phyloP scores from a whole-genome alignment of 1,140 invertebrate genomes.

The Dinoponera quadriceps region DNA sequence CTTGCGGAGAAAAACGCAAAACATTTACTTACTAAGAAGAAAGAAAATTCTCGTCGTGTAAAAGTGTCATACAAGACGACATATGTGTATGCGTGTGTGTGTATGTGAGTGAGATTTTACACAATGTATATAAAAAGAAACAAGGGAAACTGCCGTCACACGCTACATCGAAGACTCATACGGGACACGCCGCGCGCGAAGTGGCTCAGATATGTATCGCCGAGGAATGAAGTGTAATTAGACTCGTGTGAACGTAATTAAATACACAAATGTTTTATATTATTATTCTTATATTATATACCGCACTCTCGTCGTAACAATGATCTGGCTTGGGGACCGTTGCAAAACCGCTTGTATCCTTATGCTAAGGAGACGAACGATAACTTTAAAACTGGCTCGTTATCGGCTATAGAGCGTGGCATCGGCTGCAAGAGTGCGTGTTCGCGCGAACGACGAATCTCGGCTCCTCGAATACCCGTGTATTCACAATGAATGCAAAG shows the following conservation, averaged over 20 bases:
- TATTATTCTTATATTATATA: constrained; percentile 55
- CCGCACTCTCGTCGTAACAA: constrained; percentile 55
- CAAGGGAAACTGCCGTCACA: constrained; percentile 30
- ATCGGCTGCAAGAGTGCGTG: no score
- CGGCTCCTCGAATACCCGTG: no score
- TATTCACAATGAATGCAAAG: no score
- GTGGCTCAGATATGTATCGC: not conserved
- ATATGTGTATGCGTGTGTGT: no score
- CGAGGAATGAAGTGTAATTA: constrained; percentile 35
- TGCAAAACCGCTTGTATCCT: constrained; percentile 41
- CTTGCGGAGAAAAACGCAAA: constrained; percentile 13
- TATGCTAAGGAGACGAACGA: constrained; percentile 48
- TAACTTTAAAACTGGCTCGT: constrained; percentile 50
- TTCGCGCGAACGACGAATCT: no score
- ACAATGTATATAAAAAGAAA: constrained; percentile 39
- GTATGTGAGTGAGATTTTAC: no score
- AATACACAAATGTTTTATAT: constrained; percentile 54
- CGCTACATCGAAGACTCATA: not conserved
- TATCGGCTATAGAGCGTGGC: constrained; percentile 17
- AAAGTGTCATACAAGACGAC: constrained; percentile 14
- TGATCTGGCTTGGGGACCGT: constrained; percentile 17
- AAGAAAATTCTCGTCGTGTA: not conserved
- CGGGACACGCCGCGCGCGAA: not conserved
- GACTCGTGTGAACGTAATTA: constrained; percentile 33
- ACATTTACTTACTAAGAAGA: constrained; percentile 40